Evolutionary conservation across 35 echinoderm and acorn worm species (phyloP).

Genomic region (Anneissia japonica): DNA sequence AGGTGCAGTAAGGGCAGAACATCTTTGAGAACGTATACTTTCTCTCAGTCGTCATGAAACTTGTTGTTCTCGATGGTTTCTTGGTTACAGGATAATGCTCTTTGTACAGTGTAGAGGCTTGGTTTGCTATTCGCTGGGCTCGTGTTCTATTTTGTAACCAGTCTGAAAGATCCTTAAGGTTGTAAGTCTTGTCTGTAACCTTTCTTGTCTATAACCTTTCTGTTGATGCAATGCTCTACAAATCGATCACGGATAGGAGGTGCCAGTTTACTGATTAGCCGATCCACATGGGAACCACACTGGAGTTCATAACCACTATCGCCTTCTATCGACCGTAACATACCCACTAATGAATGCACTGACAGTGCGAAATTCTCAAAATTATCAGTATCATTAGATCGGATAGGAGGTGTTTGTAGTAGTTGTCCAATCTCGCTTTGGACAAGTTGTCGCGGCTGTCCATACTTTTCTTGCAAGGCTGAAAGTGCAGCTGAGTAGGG

Average conservation of each 20-base stretch:
- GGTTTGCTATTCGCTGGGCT: constrained; percentile 7
- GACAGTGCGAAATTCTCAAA: constrained; percentile 12
- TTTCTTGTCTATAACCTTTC: constrained; percentile 4
- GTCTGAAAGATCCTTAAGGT: background rate
- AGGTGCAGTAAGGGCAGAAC: constrained; percentile 23
- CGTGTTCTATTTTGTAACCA: constrained; percentile 21
- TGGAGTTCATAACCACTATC: background rate
- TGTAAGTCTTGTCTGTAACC: constrained; percentile 12
- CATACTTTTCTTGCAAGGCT: constrained; percentile 15
- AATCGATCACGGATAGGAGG: constrained; percentile 6
- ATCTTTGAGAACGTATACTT: background rate
- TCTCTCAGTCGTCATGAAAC: background rate
- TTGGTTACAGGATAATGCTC: background rate
- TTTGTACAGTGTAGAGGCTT: constrained; percentile 11
- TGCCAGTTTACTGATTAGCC: constrained; percentile 14
- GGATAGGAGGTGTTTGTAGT: constrained; percentile 15
- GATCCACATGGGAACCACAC: constrained; percentile 16
- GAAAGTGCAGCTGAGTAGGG: constrained; percentile 15
- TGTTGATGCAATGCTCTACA: constrained; percentile 14
- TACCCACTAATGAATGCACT: constrained; percentile 14
- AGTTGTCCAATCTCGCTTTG: constrained; percentile 18
- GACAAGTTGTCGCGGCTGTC: constrained; percentile 25
- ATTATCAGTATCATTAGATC: background rate
- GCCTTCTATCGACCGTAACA: constrained; percentile 14
- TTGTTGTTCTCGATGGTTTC: background rate